These are phyloP conservation scores for Lamprotornis superbus DNA, from an alignment of 2,113 vertebrate genomes.

Conservation along the genomic window DNA sequence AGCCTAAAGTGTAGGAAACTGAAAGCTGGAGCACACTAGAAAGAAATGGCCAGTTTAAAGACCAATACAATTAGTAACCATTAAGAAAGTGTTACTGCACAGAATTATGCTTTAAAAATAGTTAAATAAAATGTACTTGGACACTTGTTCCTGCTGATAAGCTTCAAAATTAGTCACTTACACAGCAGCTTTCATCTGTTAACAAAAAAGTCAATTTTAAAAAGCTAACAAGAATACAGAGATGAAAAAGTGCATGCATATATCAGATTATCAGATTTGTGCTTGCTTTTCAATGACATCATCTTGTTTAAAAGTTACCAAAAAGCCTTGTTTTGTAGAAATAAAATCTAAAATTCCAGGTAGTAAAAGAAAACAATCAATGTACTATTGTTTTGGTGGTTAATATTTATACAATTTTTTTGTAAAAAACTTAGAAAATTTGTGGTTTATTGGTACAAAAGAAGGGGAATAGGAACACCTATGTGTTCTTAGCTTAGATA, in stretches of 20 bases:
- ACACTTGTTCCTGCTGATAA: not conserved
- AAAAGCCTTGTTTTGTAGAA: not conserved
- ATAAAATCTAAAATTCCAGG: not conserved
- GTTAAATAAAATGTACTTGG: not conserved
- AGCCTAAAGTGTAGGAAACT: not conserved
- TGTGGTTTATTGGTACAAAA: not conserved
- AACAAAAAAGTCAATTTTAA: not conserved
- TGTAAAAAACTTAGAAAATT: not conserved
- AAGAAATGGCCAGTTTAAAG: not conserved
- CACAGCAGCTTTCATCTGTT: not conserved
- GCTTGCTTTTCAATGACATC: not conserved
- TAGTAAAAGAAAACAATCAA: not conserved
- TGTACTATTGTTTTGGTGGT: not conserved
- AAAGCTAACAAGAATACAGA: not conserved
- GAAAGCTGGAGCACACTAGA: not conserved
- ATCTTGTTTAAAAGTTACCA: not conserved
- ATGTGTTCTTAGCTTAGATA: not conserved
- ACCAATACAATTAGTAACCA: slow-evolving; percentile 2
- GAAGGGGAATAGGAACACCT: not conserved
- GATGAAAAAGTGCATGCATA: not conserved
- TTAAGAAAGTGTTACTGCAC: not conserved
- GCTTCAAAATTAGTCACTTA: slow-evolving; percentile 12
- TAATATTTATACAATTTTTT: not conserved
- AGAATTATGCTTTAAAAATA: not conserved
- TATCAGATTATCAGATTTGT: not conserved